These are phyloP conservation scores for Sus scrofa DNA, from an alignment of 2,113 vertebrate species.

Conservation along the genomic window T2T-Sscrofa CM000817.6:34215501-34216000, in stretches of 20 bases:
- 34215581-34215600: constrained; percentile 78
- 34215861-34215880: constrained; percentile 70
- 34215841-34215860: constrained; percentile 33
- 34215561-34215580: constrained; percentile 75
- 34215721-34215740: constrained; percentile 4
- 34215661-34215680: constrained; percentile 78
- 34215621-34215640: constrained; percentile 77
- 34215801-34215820: constrained; percentile 86
- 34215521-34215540: constrained; percentile 58
- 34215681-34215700: constrained; percentile 76
- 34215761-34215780: constrained; percentile 76
- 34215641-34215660: constrained; percentile 74
- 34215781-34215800: constrained; percentile 81
- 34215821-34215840: constrained; percentile 64
- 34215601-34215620: constrained; percentile 76
- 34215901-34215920: not conserved
- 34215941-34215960: constrained; percentile 9
- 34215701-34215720: constrained; percentile 70
- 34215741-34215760: constrained; percentile 82
- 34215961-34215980: constrained; percentile 1
- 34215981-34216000: not conserved
- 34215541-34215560: constrained; percentile 69
- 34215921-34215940: constrained; percentile 47
- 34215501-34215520: constrained; percentile 37
- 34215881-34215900: not conserved